phyloP scores from a whole-genome alignment of 2,797 vertebrate genomes.

The Naso thynnoides region DNA sequence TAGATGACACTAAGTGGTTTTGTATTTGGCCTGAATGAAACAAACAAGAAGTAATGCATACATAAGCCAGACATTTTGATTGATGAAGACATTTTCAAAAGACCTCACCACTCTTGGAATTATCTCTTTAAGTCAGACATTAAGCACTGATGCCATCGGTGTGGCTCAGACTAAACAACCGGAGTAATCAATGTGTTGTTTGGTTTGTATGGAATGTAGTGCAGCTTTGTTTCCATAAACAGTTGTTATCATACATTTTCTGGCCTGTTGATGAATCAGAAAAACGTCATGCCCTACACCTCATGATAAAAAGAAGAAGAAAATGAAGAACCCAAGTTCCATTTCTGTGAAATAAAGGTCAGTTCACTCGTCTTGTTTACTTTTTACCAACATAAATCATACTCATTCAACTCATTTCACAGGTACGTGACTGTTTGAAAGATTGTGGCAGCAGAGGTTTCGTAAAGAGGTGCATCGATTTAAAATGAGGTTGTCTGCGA shows the following conservation, averaged over 20 bases:
- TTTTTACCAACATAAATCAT: too few relatives aligned
- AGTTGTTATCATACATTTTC: too few relatives aligned
- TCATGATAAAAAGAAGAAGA: too few relatives aligned
- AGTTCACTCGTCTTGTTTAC: too few relatives aligned
- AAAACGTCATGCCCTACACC: too few relatives aligned
- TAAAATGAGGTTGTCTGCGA: constrained; percentile 12
- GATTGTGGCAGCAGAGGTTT: constrained; percentile 3
- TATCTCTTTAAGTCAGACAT: constrained; percentile 17
- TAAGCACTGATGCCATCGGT: constrained; percentile 14
- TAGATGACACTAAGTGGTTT: too few relatives aligned
- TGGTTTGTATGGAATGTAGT: constrained; percentile 23
- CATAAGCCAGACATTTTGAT: constrained; percentile 22
- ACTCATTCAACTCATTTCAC: constrained; percentile 18
- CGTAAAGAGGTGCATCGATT: constrained; percentile 21
- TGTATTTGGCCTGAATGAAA: constrained; percentile 11
- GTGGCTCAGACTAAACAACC: constrained; percentile 64
- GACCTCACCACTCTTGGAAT: constrained; percentile 15
- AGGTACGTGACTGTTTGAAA: constrained; percentile 39
- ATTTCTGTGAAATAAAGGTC: too few relatives aligned
- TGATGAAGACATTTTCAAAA: neutral
- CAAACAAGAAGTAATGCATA: constrained; percentile 2
- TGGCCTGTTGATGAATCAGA: too few relatives aligned
- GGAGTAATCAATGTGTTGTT: constrained; percentile 45
- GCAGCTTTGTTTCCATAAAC: constrained; percentile 3
- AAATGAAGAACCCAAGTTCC: too few relatives aligned